These are phyloP conservation scores for Datnioides undecimradiatus DNA, from an alignment of 2,113 vertebrate species.

Conservation along the genomic window DNA sequence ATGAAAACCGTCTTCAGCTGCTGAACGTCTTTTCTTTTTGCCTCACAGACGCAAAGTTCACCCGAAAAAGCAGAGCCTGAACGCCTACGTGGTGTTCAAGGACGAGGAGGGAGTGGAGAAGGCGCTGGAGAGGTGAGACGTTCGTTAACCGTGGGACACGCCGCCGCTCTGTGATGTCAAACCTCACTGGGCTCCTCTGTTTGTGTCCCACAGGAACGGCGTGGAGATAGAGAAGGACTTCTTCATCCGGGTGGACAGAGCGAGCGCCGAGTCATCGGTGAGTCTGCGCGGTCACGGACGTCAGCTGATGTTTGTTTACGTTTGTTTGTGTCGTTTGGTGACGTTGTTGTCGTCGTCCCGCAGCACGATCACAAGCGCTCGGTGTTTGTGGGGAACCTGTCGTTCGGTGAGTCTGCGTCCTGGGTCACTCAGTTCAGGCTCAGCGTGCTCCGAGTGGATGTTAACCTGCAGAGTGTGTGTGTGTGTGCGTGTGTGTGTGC, in stretches of 20 bases:
- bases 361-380: constrained; percentile 93
- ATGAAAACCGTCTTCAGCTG: no score
- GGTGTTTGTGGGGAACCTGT: constrained; percentile 93
- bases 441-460: accelerated
- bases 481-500: neutral
- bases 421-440: no score
- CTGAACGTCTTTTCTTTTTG: no score
- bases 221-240: constrained; percentile 88
- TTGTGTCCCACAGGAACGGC: constrained; percentile 87
- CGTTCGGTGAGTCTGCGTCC: constrained; percentile 92
- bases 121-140: constrained; percentile 87
- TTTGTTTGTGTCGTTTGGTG: neutral
- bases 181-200: no score
- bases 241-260: constrained; percentile 91
- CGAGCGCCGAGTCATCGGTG: constrained; percentile 64
- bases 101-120: constrained; percentile 82
- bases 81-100: constrained; percentile 95
- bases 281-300: neutral
- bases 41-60: constrained; percentile 88
- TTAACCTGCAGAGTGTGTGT: neutral
- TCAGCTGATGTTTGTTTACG: no score
- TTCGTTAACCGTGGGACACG: accelerated
- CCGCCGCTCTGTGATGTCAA: accelerated
- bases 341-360: constrained; percentile 36
- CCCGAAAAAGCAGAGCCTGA: constrained; percentile 89